Base-by-base conservation (phyloP, 2,113 vertebrate species). In the Alethe diademata region DNA sequence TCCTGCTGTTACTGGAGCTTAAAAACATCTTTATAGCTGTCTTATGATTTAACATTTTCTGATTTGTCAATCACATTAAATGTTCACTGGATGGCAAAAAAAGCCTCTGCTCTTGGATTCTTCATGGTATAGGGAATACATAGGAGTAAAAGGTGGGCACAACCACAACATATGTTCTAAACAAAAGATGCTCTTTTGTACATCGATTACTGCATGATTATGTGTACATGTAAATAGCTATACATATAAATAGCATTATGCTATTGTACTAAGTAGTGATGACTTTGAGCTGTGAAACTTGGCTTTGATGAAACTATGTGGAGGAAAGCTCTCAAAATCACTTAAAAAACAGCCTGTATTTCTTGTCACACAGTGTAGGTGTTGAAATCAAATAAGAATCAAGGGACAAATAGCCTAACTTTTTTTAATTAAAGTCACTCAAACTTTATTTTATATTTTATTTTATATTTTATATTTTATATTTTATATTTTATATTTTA, bases 31-130 rank as follows among this genome's bases (percentile, higher is more conserved):
- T 90, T 97, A 72, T 93, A 94, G 61, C 47, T 95, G 62, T 88
- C 67, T 97, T 95, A 71, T 95, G 91, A 97, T 91, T 96, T 93
- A 98, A 97, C 61, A 92, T 78, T 93, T 97, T 97, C 92, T 95
- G 95, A 97, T 97, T 97, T 97, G 65, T 75, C 97, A 93, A 78
- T 97, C 97, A 96, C 40, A 56, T 80, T 67, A 93, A 97, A 94
- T 70, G 74, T 87, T 97, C 91, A 80, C 89, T 67, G 84, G 72
- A 78, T 7, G 2, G 81, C 70, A 95, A 79, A 3, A 12, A 88
- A 35, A 12, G 4, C 58, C 43, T 96, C 43, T 82, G 40, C 48
- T 29, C 31, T 19, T 81, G 75, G 43, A 42, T 93, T 78, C 57
- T 88, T 45, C 43, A 78, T 28, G 31, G 60, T 64, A 33, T 14